Evolutionary conservation across 2,888 invertebrate genomes (phyloP), one percentile per base, ranked within the genome.

Genomic region (Odontocolon sp.): DNA sequence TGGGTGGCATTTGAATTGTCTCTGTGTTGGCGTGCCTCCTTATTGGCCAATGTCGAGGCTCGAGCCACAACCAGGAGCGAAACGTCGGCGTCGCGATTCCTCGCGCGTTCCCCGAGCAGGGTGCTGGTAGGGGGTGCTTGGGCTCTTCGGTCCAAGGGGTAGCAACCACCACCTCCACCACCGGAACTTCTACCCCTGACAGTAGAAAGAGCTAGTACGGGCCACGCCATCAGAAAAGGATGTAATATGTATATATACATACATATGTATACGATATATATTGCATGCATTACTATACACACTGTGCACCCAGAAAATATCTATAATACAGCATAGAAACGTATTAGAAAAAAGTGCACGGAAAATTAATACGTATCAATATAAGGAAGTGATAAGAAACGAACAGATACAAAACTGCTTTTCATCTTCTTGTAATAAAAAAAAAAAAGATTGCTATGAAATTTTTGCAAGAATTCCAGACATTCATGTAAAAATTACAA

Each of bases 1-100:
- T 90, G 90, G 89, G 85, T 86, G 87, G 87, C 88, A 89, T 88
- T 89, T 86, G 88, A 89, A 88, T 89, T 87, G 88, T 89, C 88
- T 87, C 85, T 87, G 86, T 88, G 89, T 87, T 83, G 86, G 85
- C 82, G 82, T 83, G 81, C 84, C 87, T 88, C 84, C 89, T 89
- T 87, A 89, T 89, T 89, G 89, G 89, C 88, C 78, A 77, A 81
- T 81, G 82, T 81, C 80, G 83, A 80, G 84, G 83, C 82, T 45
- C 61, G 52, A n/a, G 56, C 54, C 64, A 47, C 59, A 61, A n/a
- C 45, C 64, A 33, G 59, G 54, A 54, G 63, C 63, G 79, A 33
- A 68, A 81, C 78, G 82, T 85, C 83, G 84, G 83, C 84, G 85
- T 86, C 86, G 85, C 85, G 86, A 84, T 83, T 85, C 84, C 77